Evolutionary conservation across 2,888 invertebrate genomes (phyloP), one percentile per base, ranked within the genome.

Genomic region (Gasteruption jaculator): DNA sequence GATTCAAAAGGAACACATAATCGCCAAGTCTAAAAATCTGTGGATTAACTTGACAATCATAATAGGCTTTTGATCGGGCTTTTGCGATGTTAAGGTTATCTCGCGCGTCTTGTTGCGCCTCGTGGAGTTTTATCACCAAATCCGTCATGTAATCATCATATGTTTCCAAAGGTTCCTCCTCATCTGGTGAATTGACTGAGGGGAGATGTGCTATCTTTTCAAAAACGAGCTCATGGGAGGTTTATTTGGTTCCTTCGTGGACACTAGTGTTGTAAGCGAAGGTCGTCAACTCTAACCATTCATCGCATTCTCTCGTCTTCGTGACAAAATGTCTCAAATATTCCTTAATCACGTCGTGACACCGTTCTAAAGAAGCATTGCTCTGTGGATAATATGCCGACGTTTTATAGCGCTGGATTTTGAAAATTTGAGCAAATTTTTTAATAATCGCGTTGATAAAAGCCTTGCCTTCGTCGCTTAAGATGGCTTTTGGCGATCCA

Each of bases 401-500:
- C 0, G 48, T 48, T 11, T 36, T 31, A 8, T 22, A 32, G 4
- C 35, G 36, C 21, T 31, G 41, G 1, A 49, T 49, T 29, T 21
- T 25, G 15, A 48, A 45, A 14, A 21, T n/a, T 25, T 36, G 37
- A 1, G 40, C 29, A 7, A 47, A 4, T 7, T 19, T 8, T 18
- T 35, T 41, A 29, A 51, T 41, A 5, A 51, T 10, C 1, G 22
- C 20, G 6, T 41, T 40, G 1, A 34, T 14, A 20, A 50, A 48
- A 11, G 42, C 32, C 5, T 44, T 18, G 1, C 50, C 46, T 33
- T 46, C 43, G 12, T 53, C 46, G 0, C 48, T 46, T 3, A 51
- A 24, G 1, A 53, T 18, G 0, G 18, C 11, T 24, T 29, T 12
- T 0, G 51, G 52, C 1, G 41, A 27, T 5, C 49, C 52, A 38